Base-by-base conservation (phyloP, 2,113 vertebrate genomes). In the Osmerus eperlanus region DNA sequence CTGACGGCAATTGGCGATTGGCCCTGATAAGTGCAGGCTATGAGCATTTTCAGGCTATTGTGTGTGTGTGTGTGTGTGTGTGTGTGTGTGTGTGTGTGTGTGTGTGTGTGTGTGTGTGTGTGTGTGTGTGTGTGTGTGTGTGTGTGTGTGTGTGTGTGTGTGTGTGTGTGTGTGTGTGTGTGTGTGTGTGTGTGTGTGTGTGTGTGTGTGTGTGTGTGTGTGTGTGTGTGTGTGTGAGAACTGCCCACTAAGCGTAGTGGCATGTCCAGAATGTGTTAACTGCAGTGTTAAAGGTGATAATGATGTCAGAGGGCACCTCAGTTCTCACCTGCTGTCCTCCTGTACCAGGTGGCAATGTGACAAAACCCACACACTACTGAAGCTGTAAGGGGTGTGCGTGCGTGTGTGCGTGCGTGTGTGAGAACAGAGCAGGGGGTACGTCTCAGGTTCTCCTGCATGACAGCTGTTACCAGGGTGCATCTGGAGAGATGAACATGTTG, bases 121-220 rank as follows among this genome's bases (percentile, higher is more conserved):
- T 78, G 82, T 85, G 71, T 76, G 81, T n/a, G 53, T 61, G 51
- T 71, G 73, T 80, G 65, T 78, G 82, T 85, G 71, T 76, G 81
- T n/a, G 53, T 61, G 51, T 71, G 73, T 80, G 65, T 78, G 82
- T 85, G 71, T 76, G 81, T 21, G 68, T 72, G 79, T 58, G 60
- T 41, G 55, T 64, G 53, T 77, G 70, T 65, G n/a, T 21, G 68
- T 72, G 79, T 58, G 60, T 41, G 55, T 64, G 53, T 77, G 70
- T 65, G n/a, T 21, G 68, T 72, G 79, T 58, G 60, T 41, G 55
- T 64, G 53, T 77, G 70, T 65, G n/a, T 21, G 68, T 72, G 79
- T 58, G 60, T 41, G 55, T 64, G 53, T 77, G 70, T 65, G n/a
- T 21, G 68, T 72, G 79, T 58, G 60, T 41, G 55, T 64, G 53